phyloP scores from a whole-genome alignment of 2,888 invertebrate genomes.

The Acanthoscelides obtectus region DNA sequence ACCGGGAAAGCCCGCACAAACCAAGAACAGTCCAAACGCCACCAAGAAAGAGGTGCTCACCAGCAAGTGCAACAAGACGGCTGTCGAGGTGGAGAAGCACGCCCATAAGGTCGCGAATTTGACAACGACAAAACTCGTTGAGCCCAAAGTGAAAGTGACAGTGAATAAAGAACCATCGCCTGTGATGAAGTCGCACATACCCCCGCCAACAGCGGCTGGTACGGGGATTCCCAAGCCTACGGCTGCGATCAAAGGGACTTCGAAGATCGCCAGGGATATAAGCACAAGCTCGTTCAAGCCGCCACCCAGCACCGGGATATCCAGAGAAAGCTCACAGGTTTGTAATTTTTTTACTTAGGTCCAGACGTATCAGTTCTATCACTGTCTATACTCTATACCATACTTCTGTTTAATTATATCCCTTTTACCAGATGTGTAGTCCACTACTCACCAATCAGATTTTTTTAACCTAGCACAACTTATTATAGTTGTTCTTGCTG shows the following conservation, averaged over 20 bases:
- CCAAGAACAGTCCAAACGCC: constrained; percentile 40
- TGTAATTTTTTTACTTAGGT: too few relatives aligned
- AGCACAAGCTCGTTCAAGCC: constrained; percentile 45
- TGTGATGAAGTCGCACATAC: constrained; percentile 8
- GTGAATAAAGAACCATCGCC: constrained; percentile 20
- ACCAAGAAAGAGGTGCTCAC: constrained; percentile 36
- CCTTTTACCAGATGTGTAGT: too few relatives aligned
- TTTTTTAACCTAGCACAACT: too few relatives aligned
- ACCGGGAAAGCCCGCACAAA: constrained; percentile 32
- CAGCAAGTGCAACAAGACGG: constrained; percentile 35
- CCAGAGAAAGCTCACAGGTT: constrained; percentile 42
- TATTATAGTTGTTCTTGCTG: too few relatives aligned
- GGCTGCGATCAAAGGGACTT: constrained; percentile 86
- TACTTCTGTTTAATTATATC: too few relatives aligned
- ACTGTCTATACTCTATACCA: too few relatives aligned
- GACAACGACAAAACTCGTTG: constrained; percentile 37
- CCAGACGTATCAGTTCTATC: too few relatives aligned
- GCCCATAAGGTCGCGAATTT: constrained; percentile 43
- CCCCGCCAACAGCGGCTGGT: constrained; percentile 40
- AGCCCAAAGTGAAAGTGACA: constrained; percentile 40
- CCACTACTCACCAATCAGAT: too few relatives aligned
- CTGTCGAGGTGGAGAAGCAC: constrained; percentile 41
- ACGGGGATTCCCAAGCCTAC: constrained; percentile 87
- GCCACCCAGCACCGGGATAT: constrained; percentile 37
- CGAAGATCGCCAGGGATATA: constrained; percentile 61